Percentiles rank a stretch among this genome's conserved stretches.
Conservation (phyloP, 2,888 invertebrate species). For the Drosophila histrio region DNA sequence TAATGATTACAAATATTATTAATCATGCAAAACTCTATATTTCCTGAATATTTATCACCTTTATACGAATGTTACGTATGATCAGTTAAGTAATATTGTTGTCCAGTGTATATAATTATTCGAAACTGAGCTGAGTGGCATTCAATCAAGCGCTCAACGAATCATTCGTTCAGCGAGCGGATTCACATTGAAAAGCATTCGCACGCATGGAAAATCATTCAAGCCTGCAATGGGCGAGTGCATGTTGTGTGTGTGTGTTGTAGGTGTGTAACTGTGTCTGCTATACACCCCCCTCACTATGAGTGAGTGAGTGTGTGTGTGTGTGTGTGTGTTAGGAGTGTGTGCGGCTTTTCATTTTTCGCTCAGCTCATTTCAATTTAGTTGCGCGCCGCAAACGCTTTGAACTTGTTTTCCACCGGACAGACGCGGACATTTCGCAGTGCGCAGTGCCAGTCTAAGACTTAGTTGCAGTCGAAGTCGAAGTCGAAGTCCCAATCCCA, state of each 20-base stretch:
- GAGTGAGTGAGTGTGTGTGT: conserved; percentile 1
- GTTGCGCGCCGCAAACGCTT: conserved; percentile 81
- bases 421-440: conserved; percentile 45
- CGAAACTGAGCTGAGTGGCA: conserved; percentile 39
- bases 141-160: conserved; percentile 60
- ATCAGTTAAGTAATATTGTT: conserved; percentile 21
- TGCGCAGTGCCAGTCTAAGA: conserved; percentile 1
- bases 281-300: conserved; percentile 46
- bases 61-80: background rate
- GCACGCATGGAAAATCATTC: conserved; percentile 76
- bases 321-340: conserved; percentile 32
- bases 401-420: conserved; percentile 73
- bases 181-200: conserved; percentile 59
- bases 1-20: background rate
- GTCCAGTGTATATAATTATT: conserved; percentile 34
- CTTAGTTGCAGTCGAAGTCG: background rate
- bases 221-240: conserved; percentile 55
- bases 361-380: conserved; percentile 75
- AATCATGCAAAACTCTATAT: background rate
- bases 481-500: conserved; percentile 5
- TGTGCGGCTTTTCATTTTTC: conserved; percentile 72
- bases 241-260: conserved; percentile 22
- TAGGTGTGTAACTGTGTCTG: conserved; percentile 25
- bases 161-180: conserved; percentile 44
- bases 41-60: conserved; percentile 2